Percentiles rank a stretch among this genome's conserved stretches.
Conservation (phyloP, 2,888 invertebrate genomes). For the Scaptomyza parva region DNA sequence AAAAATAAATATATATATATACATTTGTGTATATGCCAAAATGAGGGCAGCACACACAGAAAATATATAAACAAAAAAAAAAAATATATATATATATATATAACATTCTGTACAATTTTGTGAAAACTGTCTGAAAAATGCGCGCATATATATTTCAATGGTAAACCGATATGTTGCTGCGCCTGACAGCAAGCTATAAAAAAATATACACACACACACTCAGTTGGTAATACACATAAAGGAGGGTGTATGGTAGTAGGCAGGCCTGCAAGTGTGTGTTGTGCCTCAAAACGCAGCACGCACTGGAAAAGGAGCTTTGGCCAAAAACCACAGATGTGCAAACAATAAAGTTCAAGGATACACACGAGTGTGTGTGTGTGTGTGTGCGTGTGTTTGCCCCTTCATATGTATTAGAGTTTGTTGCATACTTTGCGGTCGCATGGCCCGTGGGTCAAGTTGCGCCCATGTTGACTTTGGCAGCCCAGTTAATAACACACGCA, state of each 20-base stretch:
- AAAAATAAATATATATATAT: not conserved
- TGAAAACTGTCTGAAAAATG: constrained; percentile 75
- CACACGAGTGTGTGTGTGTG: constrained; percentile 25
- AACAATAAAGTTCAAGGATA: constrained; percentile 82
- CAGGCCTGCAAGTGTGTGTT: constrained; percentile 45
- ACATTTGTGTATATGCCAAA: not conserved
- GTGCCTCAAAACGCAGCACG: constrained; percentile 64
- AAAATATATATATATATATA: constrained; percentile 29
- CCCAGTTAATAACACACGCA: constrained; percentile 56
- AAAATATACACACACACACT: constrained; percentile 36
- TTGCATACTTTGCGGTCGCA: constrained; percentile 66
- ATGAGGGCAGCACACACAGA: constrained; percentile 12
- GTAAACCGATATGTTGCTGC: constrained; percentile 75
- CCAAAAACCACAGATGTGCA: constrained; percentile 74
- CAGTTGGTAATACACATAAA: constrained; percentile 40
- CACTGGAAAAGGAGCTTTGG: constrained; percentile 60
- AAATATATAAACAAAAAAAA: constrained; percentile 1
- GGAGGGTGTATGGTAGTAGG: constrained; percentile 39
- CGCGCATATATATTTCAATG: constrained; percentile 69
- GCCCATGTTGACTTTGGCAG: constrained; percentile 63
- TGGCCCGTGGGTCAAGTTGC: constrained; percentile 64
- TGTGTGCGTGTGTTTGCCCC: constrained; percentile 12
- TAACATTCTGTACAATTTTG: constrained; percentile 58
- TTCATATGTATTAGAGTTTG: constrained; percentile 61
- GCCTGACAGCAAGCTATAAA: constrained; percentile 75